Percentiles rank a stretch among this genome's conserved stretches.
Evolutionary conservation across 2,113 vertebrate species (phyloP).

Genomic region (Myanophis thanlyinensis): DNA sequence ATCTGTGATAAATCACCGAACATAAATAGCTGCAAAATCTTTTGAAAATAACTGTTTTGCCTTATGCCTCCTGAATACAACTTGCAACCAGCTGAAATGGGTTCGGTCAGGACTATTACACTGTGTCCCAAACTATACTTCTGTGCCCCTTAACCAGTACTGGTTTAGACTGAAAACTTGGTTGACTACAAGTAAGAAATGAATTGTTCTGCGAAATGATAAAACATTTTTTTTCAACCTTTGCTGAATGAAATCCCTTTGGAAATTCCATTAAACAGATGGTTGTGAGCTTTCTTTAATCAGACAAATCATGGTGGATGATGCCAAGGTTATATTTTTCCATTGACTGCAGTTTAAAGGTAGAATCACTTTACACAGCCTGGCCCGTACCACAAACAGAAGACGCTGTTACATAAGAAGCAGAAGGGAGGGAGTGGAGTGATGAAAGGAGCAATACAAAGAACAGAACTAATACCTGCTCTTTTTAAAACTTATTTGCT

Average conservation of each 20-base stretch:
- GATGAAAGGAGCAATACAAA: background rate
- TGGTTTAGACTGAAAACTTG: slow-evolving; percentile 52
- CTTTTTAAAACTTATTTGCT: background rate
- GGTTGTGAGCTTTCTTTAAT: slow-evolving; percentile 23
- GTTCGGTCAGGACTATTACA: background rate
- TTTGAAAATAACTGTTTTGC: background rate
- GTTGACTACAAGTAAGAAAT: slow-evolving; percentile 61
- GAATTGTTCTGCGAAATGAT: slow-evolving; percentile 61
- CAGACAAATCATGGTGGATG: slow-evolving; percentile 12
- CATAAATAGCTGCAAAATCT: background rate
- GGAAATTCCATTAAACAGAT: slow-evolving; percentile 56
- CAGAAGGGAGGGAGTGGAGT: background rate
- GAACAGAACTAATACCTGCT: slow-evolving; percentile 17
- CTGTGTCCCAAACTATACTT: slow-evolving; percentile 51
- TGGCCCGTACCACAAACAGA: slow-evolving; percentile 40
- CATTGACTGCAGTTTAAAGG: slow-evolving; percentile 61
- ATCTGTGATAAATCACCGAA: background rate
- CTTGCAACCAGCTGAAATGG: background rate
- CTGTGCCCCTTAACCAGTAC: slow-evolving; percentile 51
- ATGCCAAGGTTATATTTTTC: slow-evolving; percentile 73
- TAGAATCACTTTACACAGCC: slow-evolving; percentile 51
- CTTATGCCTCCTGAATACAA: background rate
- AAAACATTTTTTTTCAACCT: slow-evolving; percentile 51
- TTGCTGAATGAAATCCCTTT: slow-evolving; percentile 54
- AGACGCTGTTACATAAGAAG: slow-evolving; percentile 25